These are phyloP conservation scores for Delia radicum DNA, from an alignment of 1,140 invertebrate species.

Conservation along the genomic window DNA sequence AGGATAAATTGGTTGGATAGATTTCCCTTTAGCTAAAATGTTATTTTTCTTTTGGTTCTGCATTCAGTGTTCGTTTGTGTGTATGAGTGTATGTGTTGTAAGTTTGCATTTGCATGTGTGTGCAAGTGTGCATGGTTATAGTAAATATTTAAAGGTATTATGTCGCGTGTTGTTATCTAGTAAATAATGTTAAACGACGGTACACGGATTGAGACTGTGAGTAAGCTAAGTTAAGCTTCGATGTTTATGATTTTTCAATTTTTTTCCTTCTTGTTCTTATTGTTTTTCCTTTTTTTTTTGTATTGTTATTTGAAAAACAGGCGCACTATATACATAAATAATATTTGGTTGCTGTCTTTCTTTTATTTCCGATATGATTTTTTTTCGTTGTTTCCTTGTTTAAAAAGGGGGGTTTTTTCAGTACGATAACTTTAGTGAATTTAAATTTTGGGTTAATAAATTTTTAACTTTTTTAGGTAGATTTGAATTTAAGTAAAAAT, in stretches of 20 bases:
- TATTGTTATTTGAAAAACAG: background rate
- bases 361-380: background rate
- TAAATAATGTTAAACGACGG: slow-evolving; percentile 18
- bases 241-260: slow-evolving; percentile 18
- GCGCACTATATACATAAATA: background rate
- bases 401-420: background rate
- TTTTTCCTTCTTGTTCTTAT: background rate
- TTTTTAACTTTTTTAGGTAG: too few relatives aligned
- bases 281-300: background rate
- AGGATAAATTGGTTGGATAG: background rate
- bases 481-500: too few relatives aligned
- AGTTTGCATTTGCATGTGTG: background rate
- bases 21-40: background rate
- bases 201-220: background rate
- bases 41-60: background rate
- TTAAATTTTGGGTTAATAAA: too few relatives aligned
- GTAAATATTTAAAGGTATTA: slow-evolving; percentile 21
- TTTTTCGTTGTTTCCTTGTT: background rate
- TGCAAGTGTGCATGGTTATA: background rate
- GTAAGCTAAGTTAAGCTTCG: slow-evolving; percentile 10
- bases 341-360: background rate
- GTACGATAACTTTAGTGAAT: background rate
- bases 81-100: background rate
- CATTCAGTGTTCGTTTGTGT: background rate
- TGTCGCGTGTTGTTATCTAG: slow-evolving; percentile 16